phyloP scores from a whole-genome alignment of 2,888 invertebrate species.

The Dasypolia templi region DNA sequence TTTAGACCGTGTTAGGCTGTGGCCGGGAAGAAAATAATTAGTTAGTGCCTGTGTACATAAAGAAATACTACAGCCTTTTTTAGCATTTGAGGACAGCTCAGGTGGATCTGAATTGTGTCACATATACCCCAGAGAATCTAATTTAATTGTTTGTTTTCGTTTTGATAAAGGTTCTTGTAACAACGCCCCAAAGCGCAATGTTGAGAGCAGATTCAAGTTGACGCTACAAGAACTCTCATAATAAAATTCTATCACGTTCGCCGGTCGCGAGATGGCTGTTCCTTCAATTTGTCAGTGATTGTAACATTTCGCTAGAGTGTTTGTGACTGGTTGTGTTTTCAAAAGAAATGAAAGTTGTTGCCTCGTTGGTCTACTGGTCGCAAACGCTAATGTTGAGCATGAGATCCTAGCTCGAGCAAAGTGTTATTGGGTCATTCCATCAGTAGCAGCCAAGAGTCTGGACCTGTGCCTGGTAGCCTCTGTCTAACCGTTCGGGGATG shows the following conservation, averaged over 20 bases:
- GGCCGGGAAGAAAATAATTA: neutral
- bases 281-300: conserved; percentile 51
- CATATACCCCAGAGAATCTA: no score
- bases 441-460: no score
- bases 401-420: neutral
- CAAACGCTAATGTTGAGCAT: neutral
- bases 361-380: neutral
- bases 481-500: neutral
- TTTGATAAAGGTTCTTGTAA: conserved; percentile 8
- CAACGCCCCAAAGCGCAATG: conserved; percentile 11
- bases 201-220: conserved; percentile 29
- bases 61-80: neutral
- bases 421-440: neutral
- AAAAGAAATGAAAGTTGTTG: neutral
- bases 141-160: conserved; percentile 21
- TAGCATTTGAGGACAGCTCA: neutral
- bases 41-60: neutral
- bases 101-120: neutral
- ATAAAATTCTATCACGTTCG: conserved; percentile 32
- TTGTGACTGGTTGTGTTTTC: conserved; percentile 1
- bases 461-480: neutral
- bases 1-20: neutral
- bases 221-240: conserved; percentile 22
- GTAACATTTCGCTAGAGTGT: conserved; percentile 13
- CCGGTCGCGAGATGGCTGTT: conserved; percentile 24